phyloP scores from a whole-genome alignment of 2,888 invertebrate genomes.

The Cataglyphis rosenhaueri region DNA sequence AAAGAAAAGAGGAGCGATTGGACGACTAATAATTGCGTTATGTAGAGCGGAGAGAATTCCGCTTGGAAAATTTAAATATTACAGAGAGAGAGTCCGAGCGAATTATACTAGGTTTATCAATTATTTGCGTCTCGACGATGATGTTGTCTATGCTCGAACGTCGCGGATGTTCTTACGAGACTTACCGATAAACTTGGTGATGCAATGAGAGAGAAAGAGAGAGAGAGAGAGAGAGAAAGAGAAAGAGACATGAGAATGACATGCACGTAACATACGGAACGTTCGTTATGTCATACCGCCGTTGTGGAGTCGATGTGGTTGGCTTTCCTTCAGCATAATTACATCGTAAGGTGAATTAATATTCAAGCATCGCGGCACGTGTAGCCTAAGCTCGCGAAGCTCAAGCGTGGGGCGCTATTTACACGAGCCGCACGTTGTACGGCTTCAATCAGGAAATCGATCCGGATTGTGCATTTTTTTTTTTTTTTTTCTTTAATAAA shows the following conservation, averaged over 20 bases:
- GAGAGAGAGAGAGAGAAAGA: neutral
- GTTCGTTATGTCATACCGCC: slow-evolving; percentile 33
- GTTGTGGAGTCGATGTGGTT: slow-evolving; percentile 7
- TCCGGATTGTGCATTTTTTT: neutral
- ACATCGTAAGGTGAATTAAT: slow-evolving; percentile 26
- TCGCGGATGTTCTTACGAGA: slow-evolving; percentile 26
- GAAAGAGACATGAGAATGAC: slow-evolving; percentile 28
- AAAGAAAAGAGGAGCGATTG: neutral
- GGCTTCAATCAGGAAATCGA: neutral
- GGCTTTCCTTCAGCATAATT: slow-evolving; percentile 35
- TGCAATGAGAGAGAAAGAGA: slow-evolving; percentile 16
- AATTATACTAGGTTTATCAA: slow-evolving; percentile 39
- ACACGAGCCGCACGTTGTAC: neutral
- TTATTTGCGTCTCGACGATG: slow-evolving; percentile 21
- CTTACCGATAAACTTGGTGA: slow-evolving; percentile 47
- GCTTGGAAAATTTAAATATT: slow-evolving; percentile 14
- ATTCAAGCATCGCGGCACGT: neutral
- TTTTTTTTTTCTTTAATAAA: neutral
- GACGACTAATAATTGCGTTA: neutral
- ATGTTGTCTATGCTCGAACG: neutral
- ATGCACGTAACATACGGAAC: slow-evolving; percentile 35
- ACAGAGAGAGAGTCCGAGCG: neutral
- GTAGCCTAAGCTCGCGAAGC: neutral
- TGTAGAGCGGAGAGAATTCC: neutral
- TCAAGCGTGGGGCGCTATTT: neutral